Percentiles rank a stretch among this genome's conserved stretches.
phyloP scores from a whole-genome alignment of 2,888 invertebrate species.

The Psylliodes chrysocephalus region DNA sequence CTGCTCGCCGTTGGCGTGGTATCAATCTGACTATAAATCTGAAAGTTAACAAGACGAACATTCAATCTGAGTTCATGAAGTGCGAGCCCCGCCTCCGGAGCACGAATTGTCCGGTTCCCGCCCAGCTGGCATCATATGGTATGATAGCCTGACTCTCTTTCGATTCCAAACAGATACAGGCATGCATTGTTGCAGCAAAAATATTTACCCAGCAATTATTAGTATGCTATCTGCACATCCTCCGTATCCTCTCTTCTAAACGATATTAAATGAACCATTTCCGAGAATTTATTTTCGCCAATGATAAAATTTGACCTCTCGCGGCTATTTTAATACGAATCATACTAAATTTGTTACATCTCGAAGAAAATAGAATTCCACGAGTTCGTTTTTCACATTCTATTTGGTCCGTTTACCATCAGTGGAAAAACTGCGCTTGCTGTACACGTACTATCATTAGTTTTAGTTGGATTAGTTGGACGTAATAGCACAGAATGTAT shows the following conservation, averaged over 20 bases:
- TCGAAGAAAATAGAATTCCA: background rate
- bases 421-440: no score
- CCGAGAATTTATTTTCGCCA: constrained; percentile 27
- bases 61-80: constrained; percentile 60
- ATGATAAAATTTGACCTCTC: constrained; percentile 16
- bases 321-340: constrained; percentile 4
- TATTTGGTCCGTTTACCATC: no score
- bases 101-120: constrained; percentile 61
- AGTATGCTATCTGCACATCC: constrained; percentile 40
- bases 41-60: constrained; percentile 64
- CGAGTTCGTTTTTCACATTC: no score
- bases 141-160: constrained; percentile 50
- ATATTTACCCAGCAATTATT: constrained; percentile 63
- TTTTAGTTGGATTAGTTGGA: no score
- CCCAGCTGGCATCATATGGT: constrained; percentile 62
- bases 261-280: constrained; percentile 44
- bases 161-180: constrained; percentile 50
- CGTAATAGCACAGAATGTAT: no score
- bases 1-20: constrained; percentile 40
- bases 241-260: constrained; percentile 40
- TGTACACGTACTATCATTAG: no score
- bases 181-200: constrained; percentile 59
- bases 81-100: constrained; percentile 61
- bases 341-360: background rate
- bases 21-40: constrained; percentile 60